Conservation (phyloP, 2,113 vertebrate species). For the Columba livia region DNA sequence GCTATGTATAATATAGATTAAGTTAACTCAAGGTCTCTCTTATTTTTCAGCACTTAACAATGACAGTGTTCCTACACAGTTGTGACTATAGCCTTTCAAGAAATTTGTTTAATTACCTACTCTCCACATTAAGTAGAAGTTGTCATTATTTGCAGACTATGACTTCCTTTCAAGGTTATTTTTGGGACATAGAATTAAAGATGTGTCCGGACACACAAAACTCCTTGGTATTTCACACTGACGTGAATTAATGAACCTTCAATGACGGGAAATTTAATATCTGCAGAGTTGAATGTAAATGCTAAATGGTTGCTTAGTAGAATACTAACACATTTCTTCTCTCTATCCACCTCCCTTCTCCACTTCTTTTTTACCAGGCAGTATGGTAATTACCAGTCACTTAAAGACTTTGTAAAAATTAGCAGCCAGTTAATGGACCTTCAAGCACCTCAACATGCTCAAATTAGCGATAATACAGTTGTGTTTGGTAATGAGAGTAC, state of each 20-base stretch:
- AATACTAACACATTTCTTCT: constrained; percentile 16
- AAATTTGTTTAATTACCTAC: constrained; percentile 12
- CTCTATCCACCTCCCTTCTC: not conserved
- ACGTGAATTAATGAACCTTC: constrained; percentile 55
- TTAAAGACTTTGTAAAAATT: constrained; percentile 11
- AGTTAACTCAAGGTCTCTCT: not conserved
- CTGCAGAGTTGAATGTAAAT: constrained; percentile 32
- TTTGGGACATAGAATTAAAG: constrained; percentile 17
- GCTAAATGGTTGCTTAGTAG: constrained; percentile 5
- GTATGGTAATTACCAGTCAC: not conserved
- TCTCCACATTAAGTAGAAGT: not conserved
- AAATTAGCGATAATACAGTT: not conserved
- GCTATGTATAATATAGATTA: not conserved
- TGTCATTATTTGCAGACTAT: not conserved
- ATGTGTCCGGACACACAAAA: not conserved
- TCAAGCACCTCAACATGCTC: not conserved
- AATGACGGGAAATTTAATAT: not conserved
- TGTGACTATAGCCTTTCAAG: constrained; percentile 6
- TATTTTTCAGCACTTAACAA: not conserved
- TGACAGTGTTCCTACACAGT: not conserved
- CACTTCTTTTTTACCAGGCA: not conserved
- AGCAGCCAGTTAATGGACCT: not conserved
- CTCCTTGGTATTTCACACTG: not conserved
- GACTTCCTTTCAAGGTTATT: constrained; percentile 36
- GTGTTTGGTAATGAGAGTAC: not conserved